Conservation (phyloP, 2,113 vertebrate species). For the Psammodynastes pulverulentus region DNA sequence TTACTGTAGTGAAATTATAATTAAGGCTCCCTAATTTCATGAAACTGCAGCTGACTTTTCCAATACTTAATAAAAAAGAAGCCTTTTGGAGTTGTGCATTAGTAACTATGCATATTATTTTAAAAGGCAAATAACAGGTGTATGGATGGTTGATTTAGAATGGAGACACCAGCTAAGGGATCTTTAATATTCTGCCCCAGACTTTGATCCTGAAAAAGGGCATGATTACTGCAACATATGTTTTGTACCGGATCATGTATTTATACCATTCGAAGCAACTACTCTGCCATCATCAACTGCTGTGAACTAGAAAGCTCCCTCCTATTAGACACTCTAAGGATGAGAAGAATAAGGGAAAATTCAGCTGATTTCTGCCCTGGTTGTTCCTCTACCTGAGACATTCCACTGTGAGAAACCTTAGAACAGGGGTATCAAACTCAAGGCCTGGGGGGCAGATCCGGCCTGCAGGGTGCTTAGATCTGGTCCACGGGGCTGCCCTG, state of each 20-base stretch:
- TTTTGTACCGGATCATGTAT: not conserved
- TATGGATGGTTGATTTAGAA: not conserved
- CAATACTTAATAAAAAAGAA: not conserved
- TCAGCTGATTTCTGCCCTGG: not conserved
- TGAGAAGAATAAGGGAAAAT: not conserved
- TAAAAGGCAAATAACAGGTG: not conserved
- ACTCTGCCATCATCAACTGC: not conserved
- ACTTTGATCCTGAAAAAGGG: not conserved
- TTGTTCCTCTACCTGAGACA: not conserved
- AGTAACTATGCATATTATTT: not conserved
- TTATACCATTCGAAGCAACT: not conserved
- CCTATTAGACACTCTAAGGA: not conserved
- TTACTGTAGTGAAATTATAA: not conserved
- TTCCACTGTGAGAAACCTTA: not conserved
- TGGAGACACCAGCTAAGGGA: not conserved
- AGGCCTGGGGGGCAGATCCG: too few species aligned
- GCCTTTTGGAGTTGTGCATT: not conserved
- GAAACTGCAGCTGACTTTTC: not conserved
- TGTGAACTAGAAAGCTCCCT: not conserved
- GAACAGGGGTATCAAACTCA: not conserved
- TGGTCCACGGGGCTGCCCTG: too few species aligned
- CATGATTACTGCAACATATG: not conserved
- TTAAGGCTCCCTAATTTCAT: not conserved
- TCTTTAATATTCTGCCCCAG: not conserved
- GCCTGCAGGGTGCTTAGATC: too few species aligned